Evolutionary conservation across 2,113 vertebrate species (phyloP).

Genomic region (Murina feae): DNA sequence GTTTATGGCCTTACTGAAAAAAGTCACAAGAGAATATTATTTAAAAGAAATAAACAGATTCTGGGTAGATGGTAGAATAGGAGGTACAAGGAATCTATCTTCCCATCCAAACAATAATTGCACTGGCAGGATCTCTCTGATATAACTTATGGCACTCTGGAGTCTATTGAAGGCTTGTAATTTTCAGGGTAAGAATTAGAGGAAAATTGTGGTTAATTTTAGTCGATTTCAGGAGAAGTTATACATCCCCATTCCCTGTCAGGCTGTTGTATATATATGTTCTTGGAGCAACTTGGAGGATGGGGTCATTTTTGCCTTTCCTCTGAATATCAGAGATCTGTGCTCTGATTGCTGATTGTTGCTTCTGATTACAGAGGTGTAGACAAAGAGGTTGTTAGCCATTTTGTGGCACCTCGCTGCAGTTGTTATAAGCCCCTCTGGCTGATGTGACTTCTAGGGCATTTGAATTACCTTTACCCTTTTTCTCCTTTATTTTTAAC

Average conservation of each 20-base stretch:
- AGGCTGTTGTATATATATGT: not conserved
- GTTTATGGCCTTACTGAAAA: slow-evolving; percentile 20
- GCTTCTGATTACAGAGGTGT: not conserved
- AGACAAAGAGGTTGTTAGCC: not conserved
- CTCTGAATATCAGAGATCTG: not conserved
- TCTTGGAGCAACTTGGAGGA: not conserved
- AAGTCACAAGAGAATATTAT: not conserved
- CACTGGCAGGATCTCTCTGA: not conserved
- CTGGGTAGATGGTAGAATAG: no score
- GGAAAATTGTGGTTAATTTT: not conserved
- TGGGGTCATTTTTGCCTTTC: not conserved
- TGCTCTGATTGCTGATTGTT: not conserved
- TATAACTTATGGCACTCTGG: not conserved
- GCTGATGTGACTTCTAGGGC: not conserved
- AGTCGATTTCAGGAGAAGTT: not conserved
- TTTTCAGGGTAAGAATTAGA: not conserved
- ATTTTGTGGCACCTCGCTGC: not conserved
- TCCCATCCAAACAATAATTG: not conserved
- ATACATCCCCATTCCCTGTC: not conserved
- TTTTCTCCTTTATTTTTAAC: not conserved
- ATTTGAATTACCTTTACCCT: not conserved
- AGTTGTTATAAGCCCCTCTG: not conserved
- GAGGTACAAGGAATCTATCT: not conserved
- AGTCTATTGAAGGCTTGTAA: not conserved
- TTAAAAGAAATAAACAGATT: not conserved